These are phyloP conservation scores for Netelia fuscicornis DNA, from an alignment of 2,888 invertebrate species.

Conservation along the genomic window DNA sequence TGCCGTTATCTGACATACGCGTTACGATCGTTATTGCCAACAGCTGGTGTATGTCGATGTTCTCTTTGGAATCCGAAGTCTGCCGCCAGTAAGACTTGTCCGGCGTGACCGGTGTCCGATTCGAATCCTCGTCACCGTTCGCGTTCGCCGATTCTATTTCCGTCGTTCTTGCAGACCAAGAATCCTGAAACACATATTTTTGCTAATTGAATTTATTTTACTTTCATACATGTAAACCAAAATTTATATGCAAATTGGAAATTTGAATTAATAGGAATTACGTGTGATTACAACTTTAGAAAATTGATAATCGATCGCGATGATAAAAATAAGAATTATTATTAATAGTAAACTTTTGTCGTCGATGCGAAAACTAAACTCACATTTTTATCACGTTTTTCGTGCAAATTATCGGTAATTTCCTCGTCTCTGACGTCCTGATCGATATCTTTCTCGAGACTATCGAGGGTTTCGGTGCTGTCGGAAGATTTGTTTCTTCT, in stretches of 20 bases:
- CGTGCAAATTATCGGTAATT: conserved; percentile 73
- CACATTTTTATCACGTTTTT: conserved; percentile 79
- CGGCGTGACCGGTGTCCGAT: conserved; percentile 69
- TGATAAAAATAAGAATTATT: no score
- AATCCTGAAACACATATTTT: conserved; percentile 72
- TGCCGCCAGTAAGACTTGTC: conserved; percentile 81
- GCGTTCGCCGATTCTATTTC: conserved; percentile 77
- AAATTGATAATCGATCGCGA: no score
- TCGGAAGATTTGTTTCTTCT: conserved; percentile 81
- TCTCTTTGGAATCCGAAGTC: conserved; percentile 80
- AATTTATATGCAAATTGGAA: no score
- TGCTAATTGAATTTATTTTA: not conserved
- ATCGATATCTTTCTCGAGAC: conserved; percentile 81
- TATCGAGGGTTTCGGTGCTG: conserved; percentile 83
- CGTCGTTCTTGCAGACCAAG: conserved; percentile 74
- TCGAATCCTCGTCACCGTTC: conserved; percentile 77
- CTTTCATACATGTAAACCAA: no score
- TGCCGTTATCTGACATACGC: conserved; percentile 82
- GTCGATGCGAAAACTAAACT: conserved; percentile 53
- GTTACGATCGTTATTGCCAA: conserved; percentile 82
- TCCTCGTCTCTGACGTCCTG: conserved; percentile 79
- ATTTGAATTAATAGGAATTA: no score
- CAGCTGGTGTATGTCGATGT: conserved; percentile 81
- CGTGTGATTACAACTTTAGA: no score
- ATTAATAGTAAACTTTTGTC: not conserved